Evolutionary conservation across 2,797 vertebrate genomes (phyloP), one percentile per base, ranked within the genome.

Genomic region (Enteromius treurensis): DNA sequence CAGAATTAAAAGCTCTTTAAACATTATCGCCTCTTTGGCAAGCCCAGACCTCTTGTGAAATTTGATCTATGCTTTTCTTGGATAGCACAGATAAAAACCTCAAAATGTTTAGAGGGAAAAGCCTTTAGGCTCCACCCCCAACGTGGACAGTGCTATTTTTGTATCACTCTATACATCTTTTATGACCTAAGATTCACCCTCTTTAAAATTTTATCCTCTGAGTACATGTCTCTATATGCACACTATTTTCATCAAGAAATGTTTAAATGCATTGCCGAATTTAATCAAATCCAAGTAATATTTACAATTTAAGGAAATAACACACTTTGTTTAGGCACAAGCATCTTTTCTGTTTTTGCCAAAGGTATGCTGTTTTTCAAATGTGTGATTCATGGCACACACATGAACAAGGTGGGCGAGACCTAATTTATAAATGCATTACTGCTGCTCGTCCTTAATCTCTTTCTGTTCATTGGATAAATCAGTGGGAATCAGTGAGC

Each of bases 391-490:
- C 32, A 75, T 73, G 49, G 78, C 9, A 19, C 47, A 40, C 64
- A 64, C 84, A 40, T 65, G 84, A 92, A 89, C 91, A 51, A 82
- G 89, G 89, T 80, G 82, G 84, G 88, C 80, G 89, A 88, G 90
- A 92, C 92, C 92, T 94, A 89, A 93, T 93, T 92, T 92, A 90
- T 93, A 91, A 93, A 91, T 90, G 89, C 87, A 93, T 93, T 92
- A 91, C 90, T 89, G 92, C 55, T 51, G 58, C 42, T 23, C 91
- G 91, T 91, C 93, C 65, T 26, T 75, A 93, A 94, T 94, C 93
- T 91, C 89, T 88, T 81, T 32, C 87, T 87, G 90, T 81, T 64
- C 85, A 85, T 91, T 92, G 80, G 23, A 78, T 85, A 47, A 83
- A 76, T 80, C 62, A 64, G 37, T 55, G 37, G 32, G 42, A 65